Base-by-base conservation (phyloP, 1,140 invertebrate species). In the Lanistes nyassanus region DNA sequence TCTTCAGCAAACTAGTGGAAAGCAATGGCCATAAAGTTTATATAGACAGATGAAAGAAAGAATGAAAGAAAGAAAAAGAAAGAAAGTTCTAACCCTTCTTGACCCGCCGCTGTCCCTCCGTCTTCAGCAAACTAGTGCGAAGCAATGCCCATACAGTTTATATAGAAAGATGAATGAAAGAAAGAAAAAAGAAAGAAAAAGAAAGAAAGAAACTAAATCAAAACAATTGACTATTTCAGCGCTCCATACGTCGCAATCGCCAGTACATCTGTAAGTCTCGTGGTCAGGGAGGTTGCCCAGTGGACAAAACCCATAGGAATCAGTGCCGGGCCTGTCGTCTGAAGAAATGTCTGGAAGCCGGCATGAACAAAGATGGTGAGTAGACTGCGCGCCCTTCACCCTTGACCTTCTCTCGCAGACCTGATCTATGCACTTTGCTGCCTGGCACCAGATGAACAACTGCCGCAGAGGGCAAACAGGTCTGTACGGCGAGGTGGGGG, bases 331-430 rank as follows among this genome's bases (percentile, higher is more conserved):
- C 97, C 80, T 99, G 98, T 88, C 92, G 98, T 65, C 92, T 99
- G 34, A 95, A 95, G 83, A 98, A 98, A 91, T 99, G 98, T 89
- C 96, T 98, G 87, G 95, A 97, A 89, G 96, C 96, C 56, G 95
- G 96, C 79, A 99, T 99, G 97, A 98, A 99, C 89, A 98, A 98
- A 92, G 97, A 99, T 91, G 97, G 97, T 98, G 91, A 95, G 95
- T 88, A 55, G 11, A n/a, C 65, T 56, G 71, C n/a, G 21, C 55
- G 19, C 19, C 19, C 16, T 13, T 69, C 23, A 69, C 23, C 29
- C 7, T 36, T 3, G 23, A 36, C 6, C 5, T 51, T 2, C 39
- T 69, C n/a, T 69, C 11, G 26, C 37, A 19, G 37, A 31, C 37
- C 34, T 66, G 9, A 36, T 60, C 58, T 16, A 60, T 60, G 23